phyloP scores from a whole-genome alignment of 1,140 invertebrate genomes.

The Neodiprion virginianus region DNA sequence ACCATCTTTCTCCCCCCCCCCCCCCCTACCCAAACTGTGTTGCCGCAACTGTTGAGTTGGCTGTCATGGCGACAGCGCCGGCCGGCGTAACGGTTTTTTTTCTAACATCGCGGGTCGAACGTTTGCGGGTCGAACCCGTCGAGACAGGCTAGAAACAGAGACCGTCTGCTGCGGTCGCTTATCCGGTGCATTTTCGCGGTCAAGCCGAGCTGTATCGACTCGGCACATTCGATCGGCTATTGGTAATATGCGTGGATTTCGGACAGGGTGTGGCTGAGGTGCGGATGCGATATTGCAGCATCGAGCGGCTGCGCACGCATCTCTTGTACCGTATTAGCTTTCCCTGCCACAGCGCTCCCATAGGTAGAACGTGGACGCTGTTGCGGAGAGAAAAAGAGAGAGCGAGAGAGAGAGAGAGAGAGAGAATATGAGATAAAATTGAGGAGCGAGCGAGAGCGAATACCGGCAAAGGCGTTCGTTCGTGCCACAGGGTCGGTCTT shows the following conservation, averaged over 20 bases:
- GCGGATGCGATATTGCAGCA: conserved; percentile 48
- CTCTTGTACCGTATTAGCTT: conserved; percentile 21
- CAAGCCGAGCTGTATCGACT: too few species aligned
- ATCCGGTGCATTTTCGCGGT: too few species aligned
- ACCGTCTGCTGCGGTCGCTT: too few species aligned
- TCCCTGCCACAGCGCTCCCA: background rate
- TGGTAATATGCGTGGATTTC: too few species aligned
- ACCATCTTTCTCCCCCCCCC: too few species aligned
- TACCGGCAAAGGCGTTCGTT: too few species aligned
- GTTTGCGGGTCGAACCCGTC: too few species aligned
- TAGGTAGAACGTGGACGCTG: background rate
- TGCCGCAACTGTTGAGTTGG: conserved; percentile 6
- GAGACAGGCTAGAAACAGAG: too few species aligned
- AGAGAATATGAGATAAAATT: background rate
- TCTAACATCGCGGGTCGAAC: background rate
- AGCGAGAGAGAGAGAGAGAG: too few species aligned
- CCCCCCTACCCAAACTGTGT: too few species aligned
- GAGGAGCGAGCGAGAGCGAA: background rate
- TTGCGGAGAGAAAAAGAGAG: too few species aligned
- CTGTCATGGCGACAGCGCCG: conserved; percentile 47
- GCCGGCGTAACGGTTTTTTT: conserved; percentile 50
- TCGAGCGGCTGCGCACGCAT: conserved; percentile 58
- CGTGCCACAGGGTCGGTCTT: background rate
- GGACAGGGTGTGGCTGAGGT: background rate
- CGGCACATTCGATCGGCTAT: too few species aligned